A percentile compares a stretch with the other conserved stretches of the same genome.
phyloP scores from a whole-genome alignment of 2,113 vertebrate species.

The Plecotus auritus region DNA sequence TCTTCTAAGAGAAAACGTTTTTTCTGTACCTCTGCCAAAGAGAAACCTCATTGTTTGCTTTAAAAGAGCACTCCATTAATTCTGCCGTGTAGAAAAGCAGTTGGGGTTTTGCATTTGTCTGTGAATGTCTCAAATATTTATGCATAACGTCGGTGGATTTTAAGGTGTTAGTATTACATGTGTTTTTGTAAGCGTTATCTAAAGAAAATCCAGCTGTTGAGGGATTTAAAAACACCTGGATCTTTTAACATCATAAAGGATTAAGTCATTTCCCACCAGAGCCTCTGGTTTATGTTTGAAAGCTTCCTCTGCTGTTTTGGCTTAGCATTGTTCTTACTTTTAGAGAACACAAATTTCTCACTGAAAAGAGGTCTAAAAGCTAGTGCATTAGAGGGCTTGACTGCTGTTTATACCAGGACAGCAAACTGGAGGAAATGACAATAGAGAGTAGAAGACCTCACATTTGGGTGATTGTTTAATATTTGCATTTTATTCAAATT shows the following conservation, averaged over 20 bases:
- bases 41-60: slow-evolving; percentile 15
- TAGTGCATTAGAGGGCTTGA: not conserved
- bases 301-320: slow-evolving; percentile 1
- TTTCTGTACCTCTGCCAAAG: not conserved
- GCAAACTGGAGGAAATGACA: not conserved
- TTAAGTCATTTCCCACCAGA: not conserved
- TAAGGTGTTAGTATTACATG: slow-evolving; percentile 1
- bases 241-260: slow-evolving; percentile 16
- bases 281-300: not conserved
- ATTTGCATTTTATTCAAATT: slow-evolving; percentile 40
- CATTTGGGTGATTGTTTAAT: not conserved
- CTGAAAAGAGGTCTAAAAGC: not conserved
- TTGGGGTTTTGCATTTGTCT: slow-evolving; percentile 24
- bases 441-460: not conserved
- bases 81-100: not conserved
- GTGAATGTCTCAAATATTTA: slow-evolving; percentile 46
- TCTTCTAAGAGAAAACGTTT: slow-evolving; percentile 8
- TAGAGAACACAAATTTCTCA: not conserved
- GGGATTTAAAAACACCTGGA: slow-evolving; percentile 16
- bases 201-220: slow-evolving; percentile 23
- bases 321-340: not conserved
- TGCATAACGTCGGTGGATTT: not conserved
- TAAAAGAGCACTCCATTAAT: slow-evolving; percentile 14
- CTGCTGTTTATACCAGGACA: not conserved
- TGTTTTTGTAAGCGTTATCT: not conserved